A percentile compares a stretch with the other conserved stretches of the same genome.
phyloP scores from a whole-genome alignment of 2,113 vertebrate species.

The Tupaia tana region DNA sequence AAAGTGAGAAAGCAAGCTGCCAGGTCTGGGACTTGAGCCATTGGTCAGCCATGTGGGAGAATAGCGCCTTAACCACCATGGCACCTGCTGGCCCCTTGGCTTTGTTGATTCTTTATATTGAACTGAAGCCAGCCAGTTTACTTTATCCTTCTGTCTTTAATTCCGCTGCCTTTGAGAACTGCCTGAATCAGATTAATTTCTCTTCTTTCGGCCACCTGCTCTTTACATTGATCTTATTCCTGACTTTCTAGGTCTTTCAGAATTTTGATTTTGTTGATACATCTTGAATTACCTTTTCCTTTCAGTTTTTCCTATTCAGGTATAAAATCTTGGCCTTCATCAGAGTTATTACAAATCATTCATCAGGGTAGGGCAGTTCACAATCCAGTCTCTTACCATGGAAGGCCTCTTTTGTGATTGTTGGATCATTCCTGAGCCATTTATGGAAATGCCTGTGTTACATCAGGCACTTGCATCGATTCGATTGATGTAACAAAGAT shows the following conservation, averaged over 20 bases:
- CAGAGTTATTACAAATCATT: slow-evolving; percentile 38
- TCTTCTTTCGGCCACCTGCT: not conserved
- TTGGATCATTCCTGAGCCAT: not conserved
- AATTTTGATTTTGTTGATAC: not conserved
- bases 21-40: too few relatives aligned
- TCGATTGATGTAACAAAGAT: not conserved
- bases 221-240: not conserved
- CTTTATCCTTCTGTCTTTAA: not conserved
- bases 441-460: not conserved
- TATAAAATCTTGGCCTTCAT: not conserved
- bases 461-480: not conserved
- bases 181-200: slow-evolving; percentile 4
- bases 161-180: not conserved
- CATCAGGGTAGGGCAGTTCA: not conserved
- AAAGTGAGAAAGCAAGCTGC: too few relatives aligned
- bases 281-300: slow-evolving; percentile 1
- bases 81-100: too few relatives aligned
- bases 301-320: slow-evolving; percentile 2
- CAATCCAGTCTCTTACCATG: not conserved
- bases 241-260: slow-evolving; percentile 8
- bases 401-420: slow-evolving; percentile 6
- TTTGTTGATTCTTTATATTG: slow-evolving; percentile 32
- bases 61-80: too few relatives aligned
- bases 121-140: slow-evolving; percentile 27
- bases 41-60: too few relatives aligned